phyloP scores from a whole-genome alignment of 2,113 vertebrate genomes.

The Daphoenositta chrysoptera region DNA sequence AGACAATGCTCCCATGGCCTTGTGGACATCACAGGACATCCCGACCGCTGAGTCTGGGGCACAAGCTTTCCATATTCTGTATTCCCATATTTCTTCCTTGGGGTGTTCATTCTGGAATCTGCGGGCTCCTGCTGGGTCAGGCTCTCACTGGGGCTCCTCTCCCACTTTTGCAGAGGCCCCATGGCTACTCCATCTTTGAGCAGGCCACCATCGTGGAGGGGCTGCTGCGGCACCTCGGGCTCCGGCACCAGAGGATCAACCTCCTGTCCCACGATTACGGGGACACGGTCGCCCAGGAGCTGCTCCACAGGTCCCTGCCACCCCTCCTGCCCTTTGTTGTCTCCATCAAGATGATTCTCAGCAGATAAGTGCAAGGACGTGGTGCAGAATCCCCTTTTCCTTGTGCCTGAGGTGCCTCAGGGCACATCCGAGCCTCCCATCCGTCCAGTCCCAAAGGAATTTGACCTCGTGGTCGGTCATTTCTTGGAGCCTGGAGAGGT shows the following conservation, averaged over 20 bases:
- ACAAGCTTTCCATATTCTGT: accelerated
- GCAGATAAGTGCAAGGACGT: neutral
- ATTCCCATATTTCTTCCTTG: neutral
- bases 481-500: neutral
- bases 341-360: neutral
- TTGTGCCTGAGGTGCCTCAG: too few species aligned
- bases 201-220: conserved; percentile 91
- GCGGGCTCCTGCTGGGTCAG: neutral
- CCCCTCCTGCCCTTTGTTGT: too few species aligned
- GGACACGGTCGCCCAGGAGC: conserved; percentile 92
- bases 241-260: conserved; percentile 83
- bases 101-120: neutral
- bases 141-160: neutral
- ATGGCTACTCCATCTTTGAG: conserved; percentile 92
- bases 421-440: neutral
- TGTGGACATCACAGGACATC: neutral
- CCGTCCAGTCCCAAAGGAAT: accelerated
- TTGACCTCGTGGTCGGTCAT: accelerated
- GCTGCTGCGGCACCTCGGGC: conserved; percentile 80
- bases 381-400: accelerated
- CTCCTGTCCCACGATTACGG: conserved; percentile 92
- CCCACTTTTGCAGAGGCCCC: conserved; percentile 76
- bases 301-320: conserved; percentile 85
- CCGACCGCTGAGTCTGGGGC: accelerated
- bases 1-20: accelerated